Evolutionary conservation across 2,888 invertebrate species (phyloP), one percentile per base, ranked within the genome.

Genomic region (Sesia bembeciformis): DNA sequence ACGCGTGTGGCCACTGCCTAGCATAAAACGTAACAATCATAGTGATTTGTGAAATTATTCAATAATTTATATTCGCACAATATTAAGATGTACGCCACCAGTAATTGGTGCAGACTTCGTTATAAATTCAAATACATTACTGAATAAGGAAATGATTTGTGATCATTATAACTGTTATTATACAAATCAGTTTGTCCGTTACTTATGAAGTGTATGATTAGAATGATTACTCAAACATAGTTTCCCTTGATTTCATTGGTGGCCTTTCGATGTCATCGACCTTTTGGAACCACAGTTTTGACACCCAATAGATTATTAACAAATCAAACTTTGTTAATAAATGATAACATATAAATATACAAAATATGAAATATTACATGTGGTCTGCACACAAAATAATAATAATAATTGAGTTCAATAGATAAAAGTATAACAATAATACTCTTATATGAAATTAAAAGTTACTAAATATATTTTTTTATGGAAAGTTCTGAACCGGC

Each of bases 1-100:
- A 23, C 23, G 23, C 23, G 23, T 23, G 23, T 23, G 23, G 1
- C 23, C 23, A 23, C 23, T 23, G 23, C 23, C 23, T 23, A 23
- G 23, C 23, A 23, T 23, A 23, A 46, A 46, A 46, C n/a, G 23
- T 23, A 46, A 46, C 7, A 46, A 46, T 46, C 46, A 49, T 5
- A 49, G 23, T 40, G 49, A 50, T 53, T 38, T 54, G 53, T 41
- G 40, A 41, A 39, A 53, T 54, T 54, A 40, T 51, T 43, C 8
- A 54, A 54, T 54, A 43, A 54, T 41, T 23, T 5, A 46, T 46
- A 46, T 46, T 4, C 23, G 46, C 23, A 42, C 39, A 54, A 54
- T 51, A 54, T 40, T 49, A 49, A 41, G 41, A 50, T 51, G 23
- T 40, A 40, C 51, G 51, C 51, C 51, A 54, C 4, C 46, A 46